A percentile compares a stretch with the other conserved stretches of the same genome.
phyloP scores from a whole-genome alignment of 2,797 vertebrate species.

The Channa striata region DNA sequence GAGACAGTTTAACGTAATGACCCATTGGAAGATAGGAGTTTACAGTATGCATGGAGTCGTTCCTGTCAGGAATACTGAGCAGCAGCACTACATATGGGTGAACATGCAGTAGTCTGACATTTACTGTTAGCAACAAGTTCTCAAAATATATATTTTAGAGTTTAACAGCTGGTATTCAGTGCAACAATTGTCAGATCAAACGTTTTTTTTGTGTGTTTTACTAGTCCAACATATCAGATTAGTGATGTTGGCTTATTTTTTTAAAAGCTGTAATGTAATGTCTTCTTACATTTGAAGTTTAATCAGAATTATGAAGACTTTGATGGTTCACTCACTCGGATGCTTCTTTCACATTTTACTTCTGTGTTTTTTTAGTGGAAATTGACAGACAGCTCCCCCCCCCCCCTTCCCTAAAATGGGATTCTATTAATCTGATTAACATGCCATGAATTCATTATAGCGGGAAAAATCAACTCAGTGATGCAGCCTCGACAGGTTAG shows the following conservation, averaged over 20 bases:
- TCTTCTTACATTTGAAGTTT: slow-evolving; percentile 51
- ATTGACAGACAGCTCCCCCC: slow-evolving; percentile 62
- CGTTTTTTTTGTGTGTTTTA: neutral
- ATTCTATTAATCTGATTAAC: slow-evolving; percentile 83
- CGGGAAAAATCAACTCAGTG: slow-evolving; percentile 59
- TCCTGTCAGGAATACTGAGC: slow-evolving; percentile 53
- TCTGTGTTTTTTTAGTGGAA: slow-evolving; percentile 62
- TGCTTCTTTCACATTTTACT: slow-evolving; percentile 50
- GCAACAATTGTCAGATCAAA: neutral
- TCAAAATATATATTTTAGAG: neutral
- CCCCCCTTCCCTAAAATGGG: slow-evolving; percentile 60
- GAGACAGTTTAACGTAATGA: slow-evolving; percentile 96
- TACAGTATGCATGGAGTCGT: slow-evolving; percentile 85
- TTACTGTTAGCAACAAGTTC: neutral
- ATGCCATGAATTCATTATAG: slow-evolving; percentile 68
- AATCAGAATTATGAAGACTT: slow-evolving; percentile 57
- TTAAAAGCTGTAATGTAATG: slow-evolving; percentile 32
- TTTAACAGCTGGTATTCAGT: neutral
- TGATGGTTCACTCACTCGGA: slow-evolving; percentile 55
- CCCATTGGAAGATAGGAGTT: slow-evolving; percentile 90
- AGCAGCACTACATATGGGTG: slow-evolving; percentile 17
- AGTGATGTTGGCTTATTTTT: neutral
- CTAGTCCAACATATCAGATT: slow-evolving; percentile 4
- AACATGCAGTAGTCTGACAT: neutral
- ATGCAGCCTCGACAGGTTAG: slow-evolving; percentile 61